Conservation (phyloP, 2,113 vertebrate species). For the Bubo scandiacus region DNA sequence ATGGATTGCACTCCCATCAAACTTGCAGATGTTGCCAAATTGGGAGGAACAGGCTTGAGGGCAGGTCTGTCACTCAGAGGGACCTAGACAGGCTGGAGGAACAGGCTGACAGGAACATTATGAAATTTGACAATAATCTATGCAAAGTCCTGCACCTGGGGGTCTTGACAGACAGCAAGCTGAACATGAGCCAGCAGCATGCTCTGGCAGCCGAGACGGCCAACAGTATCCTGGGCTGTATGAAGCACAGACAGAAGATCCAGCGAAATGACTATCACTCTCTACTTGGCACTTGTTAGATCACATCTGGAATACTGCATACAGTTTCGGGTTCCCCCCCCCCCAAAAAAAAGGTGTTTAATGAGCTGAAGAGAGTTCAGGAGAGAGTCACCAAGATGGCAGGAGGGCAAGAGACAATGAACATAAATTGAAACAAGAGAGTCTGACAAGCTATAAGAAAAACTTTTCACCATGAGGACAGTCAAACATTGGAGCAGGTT, state of each 20-base stretch:
- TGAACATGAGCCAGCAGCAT: fast-evolving
- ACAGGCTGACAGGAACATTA: neutral
- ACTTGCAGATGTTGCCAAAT: neutral
- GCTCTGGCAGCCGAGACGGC: neutral
- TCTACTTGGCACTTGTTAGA: neutral
- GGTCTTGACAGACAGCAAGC: neutral
- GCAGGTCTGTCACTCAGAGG: neutral
- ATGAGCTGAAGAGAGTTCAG: neutral
- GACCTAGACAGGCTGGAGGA: neutral
- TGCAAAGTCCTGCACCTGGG: neutral
- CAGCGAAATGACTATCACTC: neutral
- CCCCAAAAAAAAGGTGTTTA: neutral
- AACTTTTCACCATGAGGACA: neutral
- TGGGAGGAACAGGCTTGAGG: neutral
- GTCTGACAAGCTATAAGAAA: neutral
- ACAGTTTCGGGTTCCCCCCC: neutral
- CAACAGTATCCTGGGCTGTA: neutral
- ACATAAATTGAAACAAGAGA: neutral
- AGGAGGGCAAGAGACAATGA: neutral
- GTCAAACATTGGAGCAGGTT: neutral
- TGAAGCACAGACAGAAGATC: neutral
- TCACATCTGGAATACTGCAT: neutral
- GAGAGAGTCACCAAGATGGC: neutral
- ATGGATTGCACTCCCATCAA: neutral
- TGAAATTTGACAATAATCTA: neutral